Base-by-base conservation (phyloP, 1,140 invertebrate species). In the Sesamia nonagrioides region DNA sequence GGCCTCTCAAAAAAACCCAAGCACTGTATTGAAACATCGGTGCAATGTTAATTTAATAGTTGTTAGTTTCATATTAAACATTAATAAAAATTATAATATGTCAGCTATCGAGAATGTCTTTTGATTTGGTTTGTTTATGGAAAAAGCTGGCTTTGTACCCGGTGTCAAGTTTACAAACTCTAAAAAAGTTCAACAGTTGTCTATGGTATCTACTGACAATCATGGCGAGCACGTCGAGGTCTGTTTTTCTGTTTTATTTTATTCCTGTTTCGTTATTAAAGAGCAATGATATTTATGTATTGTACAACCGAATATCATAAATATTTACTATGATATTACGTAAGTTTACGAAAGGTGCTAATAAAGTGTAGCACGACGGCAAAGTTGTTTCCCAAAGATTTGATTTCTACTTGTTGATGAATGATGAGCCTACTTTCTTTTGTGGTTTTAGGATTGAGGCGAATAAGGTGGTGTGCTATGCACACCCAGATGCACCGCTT, bases 401-500 rank as follows among this genome's bases (percentile, higher is more conserved):
- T 82, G 81, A 88, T 85, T 87, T 85, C 83, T 86, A 88, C 83
- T 86, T 87, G 81, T 80, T 86, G 82, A 80, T 79, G 75, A 77
- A 74, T 79, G 80, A 82, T 85, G 63, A 83, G 83, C 84, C 85
- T 77, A 80, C 85, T 91, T 93, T 91, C 86, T 75, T 86, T 94
- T 94, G 87, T 86, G 81, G 75, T 96, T 96, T 87, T 84, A 97
- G 97, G 92, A 95, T 96, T 84, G 96, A 97, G 82, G 95, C 96
- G 42, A 98, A 97, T 88, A 97, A 97, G 94, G 96, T 99, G 82
- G 97, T 97, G 86, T 99, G 99, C 93, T 97, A 97, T 90, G 97
- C 98, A 82, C 99, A 99, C 96, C 99, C 99, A 83, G 98, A 99
- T 94, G 98, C 99, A 72, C 96, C 97, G 63, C 95, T 99, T 18